Base-by-base conservation (phyloP, 2,888 invertebrate species). In the Coremacera marginata region DNA sequence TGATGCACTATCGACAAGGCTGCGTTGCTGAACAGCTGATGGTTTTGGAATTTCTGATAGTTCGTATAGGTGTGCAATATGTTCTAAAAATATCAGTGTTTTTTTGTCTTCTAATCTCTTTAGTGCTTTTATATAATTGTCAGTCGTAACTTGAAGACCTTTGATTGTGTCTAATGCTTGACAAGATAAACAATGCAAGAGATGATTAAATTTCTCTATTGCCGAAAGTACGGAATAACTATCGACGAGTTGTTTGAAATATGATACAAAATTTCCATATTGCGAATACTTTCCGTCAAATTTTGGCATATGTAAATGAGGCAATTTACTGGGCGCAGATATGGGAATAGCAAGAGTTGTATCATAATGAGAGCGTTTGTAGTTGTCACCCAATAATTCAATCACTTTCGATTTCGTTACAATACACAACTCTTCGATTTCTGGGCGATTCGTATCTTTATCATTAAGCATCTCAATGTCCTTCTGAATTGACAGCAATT, bases 1-100 rank as follows among this genome's bases (percentile, higher is more conserved):
- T 3, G 78, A 78, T 14, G 77, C 37, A 3, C 71, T 78, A 27
- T 79, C 71, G 2, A 77, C 76, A 19, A 78, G 68, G 7, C 78
- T 34, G 19, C 76, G 71, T 2, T 77, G 55, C 49, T 78, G 75
- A 4, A 34, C 74, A 3, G 70, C 55, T 55, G 72, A 77, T 3
- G 65, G 62, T 78, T 51, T 51, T n/a, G 14, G 51, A 16, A 51
- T n/a, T n/a, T 51, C 51, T 16, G 51, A n/a, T 3, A 51, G 51
- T n/a, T 51, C 51, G 51, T 51, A 51, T 4, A 51, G 14, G n/a
- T 51, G 16, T 51, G 51, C 14, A n/a, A n/a, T 51, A 51, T 51
- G 51, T 51, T 51, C 51, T 16, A 51, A n/a, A 51, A 49, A 57
- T 49, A 70, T 70, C 22, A 70, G 25, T 8, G 70, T 70, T 51